Percentiles rank a stretch among this genome's conserved stretches.
Conservation (phyloP, 2,113 vertebrate species). For the Mesoclemmys tuberculata region DNA sequence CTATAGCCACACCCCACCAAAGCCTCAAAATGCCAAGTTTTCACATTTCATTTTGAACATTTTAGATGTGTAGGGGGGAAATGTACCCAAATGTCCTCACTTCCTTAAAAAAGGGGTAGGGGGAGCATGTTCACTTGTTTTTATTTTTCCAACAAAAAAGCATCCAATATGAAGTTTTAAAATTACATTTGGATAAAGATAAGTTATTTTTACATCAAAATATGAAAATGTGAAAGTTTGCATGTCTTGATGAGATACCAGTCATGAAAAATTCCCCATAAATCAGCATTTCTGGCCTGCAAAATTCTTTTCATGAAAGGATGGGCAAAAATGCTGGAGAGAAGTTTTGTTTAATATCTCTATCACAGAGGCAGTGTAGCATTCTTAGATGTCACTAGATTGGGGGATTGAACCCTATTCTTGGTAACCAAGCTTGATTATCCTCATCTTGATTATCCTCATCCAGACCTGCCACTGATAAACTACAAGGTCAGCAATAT, state of each 20-base stretch:
- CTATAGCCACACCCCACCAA: not conserved
- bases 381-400: not conserved
- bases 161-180: not conserved
- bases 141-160: not conserved
- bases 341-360: not conserved
- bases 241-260: not conserved
- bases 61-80: too few species aligned
- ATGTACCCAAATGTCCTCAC: too few species aligned
- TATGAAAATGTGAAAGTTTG: not conserved
- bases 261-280: not conserved
- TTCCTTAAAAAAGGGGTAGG: too few species aligned
- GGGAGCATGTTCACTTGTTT: too few species aligned
- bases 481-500: not conserved
- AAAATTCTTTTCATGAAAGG: not conserved
- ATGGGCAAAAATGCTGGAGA: not conserved
- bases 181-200: not conserved
- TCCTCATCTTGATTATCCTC: not conserved
- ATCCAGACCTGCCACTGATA: not conserved
- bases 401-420: not conserved
- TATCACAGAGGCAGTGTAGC: fast-evolving
- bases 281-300: not conserved
- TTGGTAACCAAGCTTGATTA: not conserved
- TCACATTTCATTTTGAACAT: not conserved
- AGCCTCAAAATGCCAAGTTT: not conserved
- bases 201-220: not conserved